Evolutionary conservation across 1,140 invertebrate genomes (phyloP), one percentile per base, ranked within the genome.

Genomic region (Ctenoplectra terminalis): DNA sequence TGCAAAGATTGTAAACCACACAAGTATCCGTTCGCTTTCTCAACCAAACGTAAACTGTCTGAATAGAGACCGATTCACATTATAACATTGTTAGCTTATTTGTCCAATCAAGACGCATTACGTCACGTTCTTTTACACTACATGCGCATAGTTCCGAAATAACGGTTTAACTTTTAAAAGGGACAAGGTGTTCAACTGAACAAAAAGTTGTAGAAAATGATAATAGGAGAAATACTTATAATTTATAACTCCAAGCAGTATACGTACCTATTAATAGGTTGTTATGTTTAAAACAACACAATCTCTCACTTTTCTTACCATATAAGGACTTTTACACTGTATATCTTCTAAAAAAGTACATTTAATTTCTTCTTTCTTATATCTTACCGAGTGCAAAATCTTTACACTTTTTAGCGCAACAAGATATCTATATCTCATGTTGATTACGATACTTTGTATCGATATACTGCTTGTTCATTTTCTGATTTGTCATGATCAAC

Each of bases 11-110:
- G 13, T 40, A 78, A 37, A 26, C 48, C 29, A 17, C 8, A 37
- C 26, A 13, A 52, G 17, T 63, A 13, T 34, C 56, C n/a, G 4
- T 0, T 58, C 37, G 29, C 61, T 81, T 46, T 75, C 72, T 58
- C 50, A 11, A 75, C 40, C 50, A 48, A 75, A 81, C 50, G 61
- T 72, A 75, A 81, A 81, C 72, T 81, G 79, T 20, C n/a, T 31
- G 50, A 81, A 66, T 13, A 11, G 43, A 46, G 34, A 37, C 79
- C 37, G 72, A 54, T 81, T 75, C 50, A 75, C 72, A 66, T 66
- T 81, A 75, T 81, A 81, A 37, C 56, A 43, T 31, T 31, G 34
- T n/a, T n/a, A n/a, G 46, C 20, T 63, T 73, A 73, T 73, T 75
- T 58, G 50, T n/a, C 61, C 72, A 81, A 81, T 81, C 71, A 48